These are phyloP conservation scores for Notocelia uddmanniana DNA, from an alignment of 2,888 invertebrate genomes.

Conservation along the genomic window DNA sequence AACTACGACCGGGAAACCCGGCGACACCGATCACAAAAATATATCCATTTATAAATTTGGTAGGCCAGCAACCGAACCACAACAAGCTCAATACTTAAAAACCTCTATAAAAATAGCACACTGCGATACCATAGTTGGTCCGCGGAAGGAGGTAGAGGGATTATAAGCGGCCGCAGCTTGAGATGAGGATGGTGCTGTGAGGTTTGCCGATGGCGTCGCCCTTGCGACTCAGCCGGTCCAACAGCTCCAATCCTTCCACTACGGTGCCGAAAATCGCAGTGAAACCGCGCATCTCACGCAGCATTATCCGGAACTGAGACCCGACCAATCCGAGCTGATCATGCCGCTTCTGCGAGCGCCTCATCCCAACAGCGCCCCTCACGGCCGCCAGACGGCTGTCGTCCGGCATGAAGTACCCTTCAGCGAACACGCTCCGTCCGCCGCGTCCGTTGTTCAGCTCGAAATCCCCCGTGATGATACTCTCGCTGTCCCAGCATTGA, in stretches of 20 bases:
- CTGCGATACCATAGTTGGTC: slow-evolving; percentile 79
- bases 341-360: slow-evolving; percentile 92
- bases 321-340: slow-evolving; percentile 93
- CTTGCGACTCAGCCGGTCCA: slow-evolving; percentile 4
- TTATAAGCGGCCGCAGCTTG: slow-evolving; percentile 13
- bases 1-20: neutral
- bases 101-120: slow-evolving; percentile 59
- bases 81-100: slow-evolving; percentile 58
- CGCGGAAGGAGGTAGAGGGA: slow-evolving; percentile 20
- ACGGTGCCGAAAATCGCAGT: slow-evolving; percentile 94
- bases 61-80: slow-evolving; percentile 46
- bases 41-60: slow-evolving; percentile 51
- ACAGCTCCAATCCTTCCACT: slow-evolving; percentile 78
- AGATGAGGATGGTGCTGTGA: slow-evolving; percentile 4
- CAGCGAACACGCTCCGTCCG: slow-evolving; percentile 91
- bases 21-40: slow-evolving; percentile 53
- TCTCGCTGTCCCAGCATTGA: slow-evolving; percentile 93
- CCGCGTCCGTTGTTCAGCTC: slow-evolving; percentile 93
- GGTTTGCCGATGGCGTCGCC: slow-evolving; percentile 15
- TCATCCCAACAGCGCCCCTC: slow-evolving; percentile 93
- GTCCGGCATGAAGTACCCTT: slow-evolving; percentile 92
- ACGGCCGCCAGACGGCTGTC: slow-evolving; percentile 91
- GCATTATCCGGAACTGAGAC: slow-evolving; percentile 92
- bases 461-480: slow-evolving; percentile 93
- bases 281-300: slow-evolving; percentile 93